Conservation (phyloP, 1,140 invertebrate genomes). For the Phymastichus coffea region DNA sequence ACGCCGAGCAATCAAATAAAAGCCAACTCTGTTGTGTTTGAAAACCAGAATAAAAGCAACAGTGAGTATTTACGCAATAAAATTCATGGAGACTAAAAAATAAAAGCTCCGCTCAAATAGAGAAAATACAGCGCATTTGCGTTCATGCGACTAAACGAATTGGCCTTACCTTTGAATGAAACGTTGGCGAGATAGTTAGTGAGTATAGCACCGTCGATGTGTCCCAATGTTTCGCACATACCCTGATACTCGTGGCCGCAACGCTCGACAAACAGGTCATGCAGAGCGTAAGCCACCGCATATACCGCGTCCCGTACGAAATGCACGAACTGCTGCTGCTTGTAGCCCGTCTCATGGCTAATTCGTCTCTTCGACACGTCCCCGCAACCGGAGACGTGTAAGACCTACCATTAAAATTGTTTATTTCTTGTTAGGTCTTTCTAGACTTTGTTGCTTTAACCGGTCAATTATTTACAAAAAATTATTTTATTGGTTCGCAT, state of each 20-base stretch:
- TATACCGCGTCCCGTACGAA: slow-evolving; percentile 62
- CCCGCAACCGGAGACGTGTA: not conserved
- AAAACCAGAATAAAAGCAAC: too few relatives aligned
- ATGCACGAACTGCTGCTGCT: slow-evolving; percentile 57
- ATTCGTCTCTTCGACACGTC: slow-evolving; percentile 7
- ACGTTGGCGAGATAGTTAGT: slow-evolving; percentile 56
- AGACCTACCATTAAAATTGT: too few relatives aligned
- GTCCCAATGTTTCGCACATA: slow-evolving; percentile 53
- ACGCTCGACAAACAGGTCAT: slow-evolving; percentile 50
- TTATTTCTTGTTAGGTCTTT: too few relatives aligned
- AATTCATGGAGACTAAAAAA: too few relatives aligned
- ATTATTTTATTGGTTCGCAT: too few relatives aligned
- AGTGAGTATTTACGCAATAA: too few relatives aligned
- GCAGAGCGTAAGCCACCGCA: slow-evolving; percentile 59
- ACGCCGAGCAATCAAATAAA: too few relatives aligned
- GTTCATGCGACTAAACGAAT: not conserved
- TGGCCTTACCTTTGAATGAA: slow-evolving; percentile 55
- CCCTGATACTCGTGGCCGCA: slow-evolving; percentile 48
- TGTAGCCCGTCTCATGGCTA: slow-evolving; percentile 40
- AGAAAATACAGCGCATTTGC: not conserved
- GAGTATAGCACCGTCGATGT: slow-evolving; percentile 51
- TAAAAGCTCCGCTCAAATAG: too few relatives aligned
- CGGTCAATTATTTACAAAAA: too few relatives aligned
- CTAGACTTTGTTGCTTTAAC: too few relatives aligned
- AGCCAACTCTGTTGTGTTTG: too few relatives aligned